Percentiles rank a stretch among this genome's conserved stretches.
Conservation (phyloP, 2,113 vertebrate genomes). For the Psilopogon haemacephalus region DNA sequence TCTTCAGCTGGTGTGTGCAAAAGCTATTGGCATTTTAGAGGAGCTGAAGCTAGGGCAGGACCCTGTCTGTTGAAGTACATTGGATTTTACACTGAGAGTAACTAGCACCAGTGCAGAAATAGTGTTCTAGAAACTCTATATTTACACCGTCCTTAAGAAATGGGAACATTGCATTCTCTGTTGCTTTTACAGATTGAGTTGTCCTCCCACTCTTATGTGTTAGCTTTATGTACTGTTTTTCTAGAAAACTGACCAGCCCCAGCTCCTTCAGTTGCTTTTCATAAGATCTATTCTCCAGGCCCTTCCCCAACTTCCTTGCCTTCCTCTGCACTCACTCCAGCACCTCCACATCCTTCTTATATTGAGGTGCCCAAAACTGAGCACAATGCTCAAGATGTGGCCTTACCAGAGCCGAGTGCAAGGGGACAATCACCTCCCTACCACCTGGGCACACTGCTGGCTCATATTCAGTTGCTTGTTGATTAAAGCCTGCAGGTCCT, state of each 20-base stretch:
- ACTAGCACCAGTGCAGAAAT: background rate
- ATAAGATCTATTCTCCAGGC: too few relatives aligned
- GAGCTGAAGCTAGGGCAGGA: background rate
- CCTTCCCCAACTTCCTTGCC: too few relatives aligned
- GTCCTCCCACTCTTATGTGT: background rate
- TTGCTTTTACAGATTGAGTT: background rate
- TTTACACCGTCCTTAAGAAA: background rate
- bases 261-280: too few relatives aligned
- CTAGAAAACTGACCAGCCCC: background rate
- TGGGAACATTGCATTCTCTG: background rate
- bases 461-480: too few relatives aligned
- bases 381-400: too few relatives aligned
- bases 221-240: background rate
- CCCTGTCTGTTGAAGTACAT: fast-evolving
- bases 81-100: background rate
- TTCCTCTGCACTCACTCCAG: too few relatives aligned
- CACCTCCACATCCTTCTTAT: too few relatives aligned
- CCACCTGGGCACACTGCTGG: too few relatives aligned
- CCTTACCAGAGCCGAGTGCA: too few relatives aligned
- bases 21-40: background rate
- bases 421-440: too few relatives aligned
- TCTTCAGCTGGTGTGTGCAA: background rate
- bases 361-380: too few relatives aligned
- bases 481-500: too few relatives aligned
- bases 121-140: background rate